Percentiles rank a stretch among this genome's conserved stretches.
phyloP scores from a whole-genome alignment of 2,797 vertebrate genomes.

The Rhinichthys osculus region DNA sequence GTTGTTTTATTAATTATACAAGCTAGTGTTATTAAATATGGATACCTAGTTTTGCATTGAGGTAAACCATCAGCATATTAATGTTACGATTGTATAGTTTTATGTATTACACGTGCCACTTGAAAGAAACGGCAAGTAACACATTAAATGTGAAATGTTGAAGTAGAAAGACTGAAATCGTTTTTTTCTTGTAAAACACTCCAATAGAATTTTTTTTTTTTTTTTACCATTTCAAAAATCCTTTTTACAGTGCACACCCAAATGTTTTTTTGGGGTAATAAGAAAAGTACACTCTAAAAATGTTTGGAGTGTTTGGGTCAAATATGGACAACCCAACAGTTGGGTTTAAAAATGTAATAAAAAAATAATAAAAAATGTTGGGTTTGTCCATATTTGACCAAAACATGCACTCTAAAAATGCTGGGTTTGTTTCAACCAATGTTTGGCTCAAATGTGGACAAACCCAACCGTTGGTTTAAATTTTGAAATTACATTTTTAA shows the following conservation, averaged over 20 bases:
- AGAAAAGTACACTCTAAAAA: neutral
- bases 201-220: neutral
- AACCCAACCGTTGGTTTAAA: neutral
- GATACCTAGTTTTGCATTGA: neutral
- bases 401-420: neutral
- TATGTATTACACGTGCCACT: neutral
- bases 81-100: neutral
- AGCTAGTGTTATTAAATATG: neutral
- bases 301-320: neutral
- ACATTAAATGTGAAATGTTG: neutral
- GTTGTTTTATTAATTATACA: neutral
- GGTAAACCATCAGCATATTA: neutral
- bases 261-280: neutral
- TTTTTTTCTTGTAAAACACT: neutral
- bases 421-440: neutral
- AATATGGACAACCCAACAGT: too few species aligned
- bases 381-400: too few species aligned
- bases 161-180: neutral
- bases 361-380: too few species aligned
- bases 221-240: neutral
- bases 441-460: neutral
- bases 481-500: neutral
- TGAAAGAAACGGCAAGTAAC: neutral
- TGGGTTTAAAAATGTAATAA: too few species aligned
- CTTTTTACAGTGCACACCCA: neutral